Base-by-base conservation (phyloP, 2,888 invertebrate species). In the Synergus japonicus region DNA sequence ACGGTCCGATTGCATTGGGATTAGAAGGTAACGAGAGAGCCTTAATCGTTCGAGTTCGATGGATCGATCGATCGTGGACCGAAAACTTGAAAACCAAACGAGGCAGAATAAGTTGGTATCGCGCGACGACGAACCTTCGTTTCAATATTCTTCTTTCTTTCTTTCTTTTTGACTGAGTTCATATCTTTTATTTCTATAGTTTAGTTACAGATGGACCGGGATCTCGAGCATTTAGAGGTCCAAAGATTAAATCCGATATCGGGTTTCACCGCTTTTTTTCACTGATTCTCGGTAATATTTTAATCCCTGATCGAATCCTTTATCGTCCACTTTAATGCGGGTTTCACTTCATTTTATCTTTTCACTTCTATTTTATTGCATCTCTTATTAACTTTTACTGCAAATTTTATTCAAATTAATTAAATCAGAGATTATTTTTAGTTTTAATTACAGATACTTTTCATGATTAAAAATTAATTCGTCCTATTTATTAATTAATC, bases 231-330 rank as follows among this genome's bases (percentile, higher is more conserved):
- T 86, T 88, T 85, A 86, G 87, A 84, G 84, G 83, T 83, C 79
- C 76, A 81, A 79, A 88, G 88, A 88, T 89, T 87, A 89, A 89
- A 86, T 83, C 84, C 84, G 88, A 90, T 91, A 91, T 91, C 91
- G 88, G 86, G 89, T 91, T 91, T 90, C 91, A 83, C 83, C 79
- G 81, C 86, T 87, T 88, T 88, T 22, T 88, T 88, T 86, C 86
- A 87, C 85, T 83, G 83, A 90, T 88, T 89, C 88, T 83, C 83
- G 85, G 88, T 89, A 88, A 89, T 89, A 90, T 90, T 90, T 90
- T 90, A 90, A 90, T 90, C 90, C 88, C 87, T 86, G 87, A 87
- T 86, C 88, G 87, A 87, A 88, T 86, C 87, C 87, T 89, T 89
- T 88, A 87, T 88, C 87, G 85, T 73, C 64, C 83, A 85, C 81